Evolutionary conservation across 92 coral and sea anemone genomes (phyloP), one percentile per base, ranked within the genome.

Genomic region (Phenganax marumi): DNA sequence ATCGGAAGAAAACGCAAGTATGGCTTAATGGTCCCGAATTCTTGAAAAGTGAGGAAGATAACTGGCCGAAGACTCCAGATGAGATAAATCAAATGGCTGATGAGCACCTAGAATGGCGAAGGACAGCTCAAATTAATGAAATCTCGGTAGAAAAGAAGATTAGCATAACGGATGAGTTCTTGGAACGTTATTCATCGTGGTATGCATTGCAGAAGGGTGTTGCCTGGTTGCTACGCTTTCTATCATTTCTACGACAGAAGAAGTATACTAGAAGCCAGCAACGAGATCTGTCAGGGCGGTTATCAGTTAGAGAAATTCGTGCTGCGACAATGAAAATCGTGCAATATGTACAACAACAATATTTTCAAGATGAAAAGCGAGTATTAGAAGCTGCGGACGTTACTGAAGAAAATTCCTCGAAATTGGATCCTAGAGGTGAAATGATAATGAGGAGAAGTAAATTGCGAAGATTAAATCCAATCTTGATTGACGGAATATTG

Each of bases 81-180:
- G 65, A 55, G 65, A n/a, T 76, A 60, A 54, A 54, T 11, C 25
- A 55, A 51, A 21, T 76, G 23, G 39, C 60, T n/a, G 66, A 53
- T 53, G 81, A 76, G 7, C 50, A 76, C 49, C 68, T 57, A n/a
- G 84, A 79, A 79, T 49, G 68, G 72, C 68, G 72, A 61, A 79
- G 50, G 26, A 48, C 49, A 2, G 55, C 84, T 23, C 71, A 62
- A 21, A 50, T 57, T 79, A 48, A 62, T 22, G 68, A 50, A 17
- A 79, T 21, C 19, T 8, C 81, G 17, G 68, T 50, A 54, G 49
- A 33, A 43, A 60, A 76, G 54, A 25, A 55, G 46, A 60, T 11
- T 50, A 18, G 48, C 56, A 48, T 53, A 18, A 55, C 39, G 84
- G 39, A 48, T n/a, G 19, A 62, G 48, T 22, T 52, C 39, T 43